A percentile compares a stretch with the other conserved stretches of the same genome.
Conservation (phyloP, 2,888 invertebrate genomes). For the Mamestra brassicae region DNA sequence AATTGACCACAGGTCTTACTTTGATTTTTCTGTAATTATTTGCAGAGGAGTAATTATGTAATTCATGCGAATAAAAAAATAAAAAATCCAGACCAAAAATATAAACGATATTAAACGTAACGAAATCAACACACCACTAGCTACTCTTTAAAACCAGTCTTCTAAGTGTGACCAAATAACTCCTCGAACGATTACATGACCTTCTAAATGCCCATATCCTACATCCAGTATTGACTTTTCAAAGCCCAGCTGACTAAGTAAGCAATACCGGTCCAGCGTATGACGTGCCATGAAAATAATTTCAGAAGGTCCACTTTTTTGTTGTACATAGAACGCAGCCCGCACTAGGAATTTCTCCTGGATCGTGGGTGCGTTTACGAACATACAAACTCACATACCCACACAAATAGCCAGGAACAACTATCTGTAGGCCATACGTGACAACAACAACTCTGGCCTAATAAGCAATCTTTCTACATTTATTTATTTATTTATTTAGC, state of each 20-base stretch:
- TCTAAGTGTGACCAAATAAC: constrained; percentile 40
- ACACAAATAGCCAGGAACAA: too few species aligned
- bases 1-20: background rate
- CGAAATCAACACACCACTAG: background rate
- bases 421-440: too few species aligned
- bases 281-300: background rate
- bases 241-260: constrained; percentile 57
- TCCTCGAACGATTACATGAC: constrained; percentile 32
- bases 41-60: too few species aligned
- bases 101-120: background rate
- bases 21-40: too few species aligned
- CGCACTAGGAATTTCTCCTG: too few species aligned
- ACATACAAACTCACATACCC: too few species aligned
- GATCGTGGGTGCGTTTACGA: too few species aligned
- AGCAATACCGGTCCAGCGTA: constrained; percentile 49
- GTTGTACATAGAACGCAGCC: too few species aligned
- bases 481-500: background rate
- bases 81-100: background rate
- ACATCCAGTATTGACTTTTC: constrained; percentile 54
- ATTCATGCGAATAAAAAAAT: too few species aligned
- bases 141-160: background rate
- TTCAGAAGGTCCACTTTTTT: constrained; percentile 28
- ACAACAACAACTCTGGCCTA: background rate
- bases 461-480: background rate
- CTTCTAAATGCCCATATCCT: constrained; percentile 58